Conservation (phyloP, 2,113 vertebrate species). For the Jacana jacana region DNA sequence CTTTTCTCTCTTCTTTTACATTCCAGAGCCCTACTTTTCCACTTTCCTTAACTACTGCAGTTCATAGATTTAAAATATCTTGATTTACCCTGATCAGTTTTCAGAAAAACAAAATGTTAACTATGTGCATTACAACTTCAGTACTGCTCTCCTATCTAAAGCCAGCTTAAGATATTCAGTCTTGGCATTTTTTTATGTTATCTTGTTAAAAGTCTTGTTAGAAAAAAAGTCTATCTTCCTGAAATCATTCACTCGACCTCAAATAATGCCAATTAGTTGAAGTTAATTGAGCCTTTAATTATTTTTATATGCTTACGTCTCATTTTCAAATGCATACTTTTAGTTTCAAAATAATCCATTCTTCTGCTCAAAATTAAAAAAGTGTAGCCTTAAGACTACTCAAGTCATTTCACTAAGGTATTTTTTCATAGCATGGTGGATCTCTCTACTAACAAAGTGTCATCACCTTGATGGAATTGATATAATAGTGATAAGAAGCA, state of each 20-base stretch:
- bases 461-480: background rate
- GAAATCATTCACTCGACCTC: background rate
- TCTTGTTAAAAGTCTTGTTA: background rate
- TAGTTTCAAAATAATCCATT: background rate
- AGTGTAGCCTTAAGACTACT: rapidly evolving
- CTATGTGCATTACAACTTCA: background rate
- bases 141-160: background rate
- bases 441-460: background rate
- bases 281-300: background rate
- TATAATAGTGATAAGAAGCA: background rate
- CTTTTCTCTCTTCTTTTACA: background rate
- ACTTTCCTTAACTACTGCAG: background rate
- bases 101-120: background rate
- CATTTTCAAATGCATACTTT: background rate
- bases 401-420: background rate
- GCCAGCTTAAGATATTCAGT: background rate
- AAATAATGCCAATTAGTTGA: background rate
- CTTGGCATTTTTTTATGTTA: background rate
- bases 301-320: background rate
- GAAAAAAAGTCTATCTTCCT: background rate
- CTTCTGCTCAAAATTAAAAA: background rate
- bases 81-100: background rate
- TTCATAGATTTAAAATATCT: background rate
- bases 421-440: background rate
- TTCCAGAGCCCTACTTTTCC: background rate